Conservation (phyloP, 2,797 vertebrate species). For the Liparis tanakae region DNA sequence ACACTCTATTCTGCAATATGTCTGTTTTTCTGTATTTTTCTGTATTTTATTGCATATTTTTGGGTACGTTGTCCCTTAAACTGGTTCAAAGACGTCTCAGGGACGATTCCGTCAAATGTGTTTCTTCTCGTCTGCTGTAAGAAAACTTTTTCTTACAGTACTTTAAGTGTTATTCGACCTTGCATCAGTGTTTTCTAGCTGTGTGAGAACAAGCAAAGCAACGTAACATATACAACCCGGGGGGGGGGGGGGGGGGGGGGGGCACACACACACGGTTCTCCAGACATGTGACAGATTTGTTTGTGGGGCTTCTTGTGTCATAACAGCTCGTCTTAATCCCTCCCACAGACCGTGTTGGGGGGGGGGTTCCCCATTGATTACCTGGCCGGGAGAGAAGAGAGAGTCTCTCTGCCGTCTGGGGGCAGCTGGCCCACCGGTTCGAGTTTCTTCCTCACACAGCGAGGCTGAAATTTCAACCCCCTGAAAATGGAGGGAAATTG, state of each 20-base stretch:
- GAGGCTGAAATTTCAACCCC: conserved; percentile 85
- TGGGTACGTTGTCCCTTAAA: background rate
- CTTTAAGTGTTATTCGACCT: conserved; percentile 5
- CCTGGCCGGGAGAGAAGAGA: conserved; percentile 66
- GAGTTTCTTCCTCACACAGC: conserved; percentile 77
- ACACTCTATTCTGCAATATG: too few relatives aligned
- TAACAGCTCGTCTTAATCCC: conserved; percentile 56
- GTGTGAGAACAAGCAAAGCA: conserved; percentile 36
- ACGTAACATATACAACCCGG: conserved; percentile 33
- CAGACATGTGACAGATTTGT: conserved; percentile 68
- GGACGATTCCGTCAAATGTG: background rate
- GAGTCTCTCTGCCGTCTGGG: conserved; percentile 60
- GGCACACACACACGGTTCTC: conserved; percentile 30
- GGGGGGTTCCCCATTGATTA: conserved; percentile 77
- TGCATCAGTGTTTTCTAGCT: conserved; percentile 25
- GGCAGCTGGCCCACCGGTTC: conserved; percentile 84
- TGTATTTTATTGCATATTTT: too few relatives aligned
- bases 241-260: background rate
- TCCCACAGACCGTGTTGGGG: conserved; percentile 62
- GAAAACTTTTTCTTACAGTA: background rate
- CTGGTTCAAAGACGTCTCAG: background rate
- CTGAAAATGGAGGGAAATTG: conserved; percentile 81
- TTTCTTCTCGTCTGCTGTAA: background rate
- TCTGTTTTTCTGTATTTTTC: too few relatives aligned
- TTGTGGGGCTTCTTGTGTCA: conserved; percentile 62